A percentile compares a stretch with the other conserved stretches of the same genome.
Evolutionary conservation across 2,113 vertebrate genomes (phyloP).

Genomic region (Fulmarus glacialis): DNA sequence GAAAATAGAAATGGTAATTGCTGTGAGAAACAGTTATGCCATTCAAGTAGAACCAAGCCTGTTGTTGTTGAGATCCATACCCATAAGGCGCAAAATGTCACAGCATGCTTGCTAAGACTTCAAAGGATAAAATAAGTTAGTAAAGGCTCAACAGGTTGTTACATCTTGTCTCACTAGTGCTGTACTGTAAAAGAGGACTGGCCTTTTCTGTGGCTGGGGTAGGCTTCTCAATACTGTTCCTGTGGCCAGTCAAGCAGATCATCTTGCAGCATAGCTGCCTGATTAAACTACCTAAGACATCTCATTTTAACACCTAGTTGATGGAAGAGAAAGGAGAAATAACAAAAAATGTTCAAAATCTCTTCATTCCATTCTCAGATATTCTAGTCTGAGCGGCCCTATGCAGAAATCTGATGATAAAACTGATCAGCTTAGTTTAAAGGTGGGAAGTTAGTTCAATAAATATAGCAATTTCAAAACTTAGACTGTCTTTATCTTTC

Average conservation of each 20-base stretch:
- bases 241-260: neutral
- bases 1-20: slow-evolving; percentile 32
- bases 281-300: neutral
- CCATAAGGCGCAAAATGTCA: neutral
- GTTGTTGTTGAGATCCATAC: neutral
- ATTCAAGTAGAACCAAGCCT: slow-evolving; percentile 7
- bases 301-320: neutral
- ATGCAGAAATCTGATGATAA: neutral
- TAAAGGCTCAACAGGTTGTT: neutral
- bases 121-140: neutral
- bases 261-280: neutral
- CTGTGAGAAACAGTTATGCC: neutral
- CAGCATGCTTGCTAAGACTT: neutral
- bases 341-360: neutral
- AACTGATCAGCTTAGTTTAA: neutral
- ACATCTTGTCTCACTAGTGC: neutral
- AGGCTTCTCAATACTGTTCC: neutral
- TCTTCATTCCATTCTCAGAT: neutral
- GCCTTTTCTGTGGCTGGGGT: neutral
- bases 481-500: neutral
- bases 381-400: neutral
- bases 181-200: neutral
- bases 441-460: neutral
- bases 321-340: neutral
- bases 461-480: neutral